Evolutionary conservation across 1,140 invertebrate species (phyloP).

Genomic region (Dolichoris vasculosae): DNA sequence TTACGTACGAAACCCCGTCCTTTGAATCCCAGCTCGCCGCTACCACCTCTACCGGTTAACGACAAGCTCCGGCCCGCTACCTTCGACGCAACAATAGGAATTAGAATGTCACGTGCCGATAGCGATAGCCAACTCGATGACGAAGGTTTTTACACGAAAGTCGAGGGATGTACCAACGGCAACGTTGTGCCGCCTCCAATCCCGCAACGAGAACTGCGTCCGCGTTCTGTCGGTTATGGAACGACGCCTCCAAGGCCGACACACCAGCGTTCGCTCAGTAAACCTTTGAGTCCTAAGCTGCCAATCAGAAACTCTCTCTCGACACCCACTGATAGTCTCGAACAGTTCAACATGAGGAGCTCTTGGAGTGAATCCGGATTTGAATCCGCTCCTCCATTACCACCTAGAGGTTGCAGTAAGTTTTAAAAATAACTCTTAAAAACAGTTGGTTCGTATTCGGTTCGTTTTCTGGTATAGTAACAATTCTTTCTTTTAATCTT

Average conservation of each 20-base stretch:
- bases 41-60: conserved; percentile 80
- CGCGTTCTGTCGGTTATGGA: conserved; percentile 76
- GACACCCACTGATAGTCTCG: conserved; percentile 68
- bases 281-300: conserved; percentile 77
- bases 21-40: conserved; percentile 76
- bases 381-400: conserved; percentile 78
- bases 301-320: conserved; percentile 75
- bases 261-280: conserved; percentile 77
- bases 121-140: conserved; percentile 67
- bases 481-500: not conserved
- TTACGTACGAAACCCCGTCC: not conserved
- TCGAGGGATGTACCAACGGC: conserved; percentile 65
- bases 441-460: not conserved
- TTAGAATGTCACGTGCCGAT: conserved; percentile 64
- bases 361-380: conserved; percentile 77
- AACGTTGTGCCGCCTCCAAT: conserved; percentile 76
- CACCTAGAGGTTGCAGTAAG: conserved; percentile 78
- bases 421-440: conserved; percentile 35
- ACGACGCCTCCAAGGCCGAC: conserved; percentile 76
- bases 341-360: conserved; percentile 73
- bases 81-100: conserved; percentile 62
- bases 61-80: conserved; percentile 74
- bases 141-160: conserved; percentile 70
- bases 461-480: not conserved
- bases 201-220: conserved; percentile 76